Percentiles rank a stretch among this genome's conserved stretches.
phyloP scores from a whole-genome alignment of 2,113 vertebrate species.

The Paradoxurus hermaphroditus region DNA sequence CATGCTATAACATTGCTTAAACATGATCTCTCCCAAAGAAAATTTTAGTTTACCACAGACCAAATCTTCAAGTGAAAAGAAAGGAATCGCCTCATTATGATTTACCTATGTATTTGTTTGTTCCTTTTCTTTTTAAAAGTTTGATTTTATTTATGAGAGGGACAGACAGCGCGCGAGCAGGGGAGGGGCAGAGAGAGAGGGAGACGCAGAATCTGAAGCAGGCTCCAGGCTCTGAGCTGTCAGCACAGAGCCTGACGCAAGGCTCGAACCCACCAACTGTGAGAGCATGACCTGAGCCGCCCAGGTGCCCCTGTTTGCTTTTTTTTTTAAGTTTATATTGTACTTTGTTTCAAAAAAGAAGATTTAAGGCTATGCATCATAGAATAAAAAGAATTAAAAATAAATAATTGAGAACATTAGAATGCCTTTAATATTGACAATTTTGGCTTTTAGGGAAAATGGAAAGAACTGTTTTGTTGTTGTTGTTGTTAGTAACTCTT shows the following conservation, averaged over 20 bases:
- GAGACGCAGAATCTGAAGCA: no score
- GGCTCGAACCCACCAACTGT: no score
- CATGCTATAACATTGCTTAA: neutral
- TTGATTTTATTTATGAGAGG: no score
- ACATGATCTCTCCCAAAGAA: neutral
- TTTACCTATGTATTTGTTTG: neutral
- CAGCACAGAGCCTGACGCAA: no score
- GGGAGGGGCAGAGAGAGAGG: no score
- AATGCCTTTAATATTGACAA: neutral
- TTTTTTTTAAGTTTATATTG: neutral
- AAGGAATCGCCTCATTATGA: neutral
- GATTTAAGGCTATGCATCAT: neutral
- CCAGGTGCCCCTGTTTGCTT: neutral
- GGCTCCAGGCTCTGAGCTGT: no score
- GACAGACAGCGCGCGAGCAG: no score
- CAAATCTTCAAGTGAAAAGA: conserved; percentile 27
- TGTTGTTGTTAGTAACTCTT: neutral
- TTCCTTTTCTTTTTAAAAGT: no score
- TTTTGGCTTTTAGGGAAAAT: neutral
- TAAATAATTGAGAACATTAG: neutral
- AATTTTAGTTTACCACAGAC: neutral
- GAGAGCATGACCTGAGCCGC: no score
- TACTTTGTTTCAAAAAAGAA: neutral
- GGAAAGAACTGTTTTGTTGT: neutral
- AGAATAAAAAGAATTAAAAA: conserved; percentile 24